phyloP scores from a whole-genome alignment of 2,113 vertebrate species.

The Bufo gargarizans region DNA sequence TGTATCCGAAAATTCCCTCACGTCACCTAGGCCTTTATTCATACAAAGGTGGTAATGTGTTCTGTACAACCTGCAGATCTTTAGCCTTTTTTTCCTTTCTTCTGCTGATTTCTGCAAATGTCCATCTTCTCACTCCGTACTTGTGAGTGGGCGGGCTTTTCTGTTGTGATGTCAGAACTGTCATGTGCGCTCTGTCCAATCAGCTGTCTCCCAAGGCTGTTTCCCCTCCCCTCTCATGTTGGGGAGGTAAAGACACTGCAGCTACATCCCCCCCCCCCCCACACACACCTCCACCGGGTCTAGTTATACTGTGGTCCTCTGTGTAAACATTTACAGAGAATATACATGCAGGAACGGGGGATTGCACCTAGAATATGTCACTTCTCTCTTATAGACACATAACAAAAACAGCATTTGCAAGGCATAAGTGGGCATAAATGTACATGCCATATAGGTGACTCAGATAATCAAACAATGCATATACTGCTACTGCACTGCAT shows the following conservation, averaged over 20 bases:
- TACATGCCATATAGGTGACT: too few relatives aligned
- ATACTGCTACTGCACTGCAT: too few relatives aligned
- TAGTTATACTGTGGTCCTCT: too few relatives aligned
- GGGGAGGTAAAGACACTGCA: neutral
- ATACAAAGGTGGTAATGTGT: neutral
- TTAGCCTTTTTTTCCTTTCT: neutral
- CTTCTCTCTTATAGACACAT: too few relatives aligned
- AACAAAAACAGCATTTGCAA: too few relatives aligned
- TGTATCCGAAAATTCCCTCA: neutral
- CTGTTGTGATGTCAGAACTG: neutral
- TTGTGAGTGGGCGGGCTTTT: neutral
- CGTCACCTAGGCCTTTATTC: too few relatives aligned
- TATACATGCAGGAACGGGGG: too few relatives aligned
- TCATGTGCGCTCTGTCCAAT: neutral
- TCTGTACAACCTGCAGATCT: neutral
- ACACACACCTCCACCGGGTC: too few relatives aligned
- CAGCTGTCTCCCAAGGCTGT: neutral
- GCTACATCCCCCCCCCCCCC: neutral
- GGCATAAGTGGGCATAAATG: too few relatives aligned
- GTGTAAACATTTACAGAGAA: too few relatives aligned
- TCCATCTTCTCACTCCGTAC: neutral
- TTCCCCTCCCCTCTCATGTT: neutral
- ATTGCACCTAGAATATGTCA: too few relatives aligned
- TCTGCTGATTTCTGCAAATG: neutral
- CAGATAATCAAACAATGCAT: too few relatives aligned